Evolutionary conservation across 2,888 invertebrate genomes (phyloP), one percentile per base, ranked within the genome.

Genomic region (Stomorhina lunata): DNA sequence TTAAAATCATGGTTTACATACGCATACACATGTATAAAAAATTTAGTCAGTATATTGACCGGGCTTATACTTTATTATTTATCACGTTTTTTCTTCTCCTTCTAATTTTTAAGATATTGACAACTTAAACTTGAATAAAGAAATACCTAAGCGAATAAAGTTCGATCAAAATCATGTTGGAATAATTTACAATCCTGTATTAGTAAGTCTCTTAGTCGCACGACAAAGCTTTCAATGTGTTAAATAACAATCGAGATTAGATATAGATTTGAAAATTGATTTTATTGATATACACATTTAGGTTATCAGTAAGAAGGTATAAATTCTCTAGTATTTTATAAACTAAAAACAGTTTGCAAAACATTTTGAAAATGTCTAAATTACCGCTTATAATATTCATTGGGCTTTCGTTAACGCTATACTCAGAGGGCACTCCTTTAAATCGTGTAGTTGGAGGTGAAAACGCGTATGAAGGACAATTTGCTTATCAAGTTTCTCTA

Each of bases 401-500:
- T 17, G 40, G 48, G 29, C 37, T 66, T 57, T 12, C 27, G 17
- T 17, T 57, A 4, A 34, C 3, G 15, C 17, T 29, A 34, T 55
- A 61, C 27, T 34, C 69, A 0, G 32, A 48, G 0, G 76, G 76
- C 10, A n/a, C 34, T 4, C 69, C 84, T 10, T 63, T 61, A 17
- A 32, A 53, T 10, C 80, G 83, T 57, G 48, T 90, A 66, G 88
- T 90, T 37, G 90, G 90, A 3, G 92, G 92, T 0, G 69, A 85
- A 2, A 81, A 87, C 20, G 92, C 92, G 0, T 37, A 15, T 0
- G 85, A 82, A 6, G 89, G 88, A 0, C 90, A 91, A 78, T 92
- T 91, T 84, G 90, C 90, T 0, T 88, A 90, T 85, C 91, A 91
- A 85, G 86, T 90, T 4, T 92, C 92, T 2, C 81, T 91, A 17